phyloP scores from a whole-genome alignment of 2,888 invertebrate species.

The Megastigmus dorsalis region DNA sequence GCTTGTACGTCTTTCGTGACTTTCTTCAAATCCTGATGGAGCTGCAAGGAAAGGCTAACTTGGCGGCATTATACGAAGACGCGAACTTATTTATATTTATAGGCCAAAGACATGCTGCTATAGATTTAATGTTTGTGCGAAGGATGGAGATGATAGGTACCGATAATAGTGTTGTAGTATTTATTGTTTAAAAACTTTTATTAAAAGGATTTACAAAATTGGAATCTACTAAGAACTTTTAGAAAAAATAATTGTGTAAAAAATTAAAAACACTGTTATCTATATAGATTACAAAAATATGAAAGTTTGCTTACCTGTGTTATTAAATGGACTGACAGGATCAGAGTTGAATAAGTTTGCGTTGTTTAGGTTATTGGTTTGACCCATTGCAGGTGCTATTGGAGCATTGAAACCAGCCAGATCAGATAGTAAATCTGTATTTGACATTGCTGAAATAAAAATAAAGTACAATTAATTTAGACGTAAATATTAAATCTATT shows the following conservation, averaged over 20 bases:
- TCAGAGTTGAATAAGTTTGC: constrained; percentile 63
- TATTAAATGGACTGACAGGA: constrained; percentile 57
- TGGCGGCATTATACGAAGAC: constrained; percentile 64
- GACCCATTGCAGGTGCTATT: constrained; percentile 59
- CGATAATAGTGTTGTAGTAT: neutral
- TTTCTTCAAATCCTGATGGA: constrained; percentile 56
- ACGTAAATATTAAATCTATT: neutral
- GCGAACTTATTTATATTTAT: constrained; percentile 17
- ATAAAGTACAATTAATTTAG: neutral
- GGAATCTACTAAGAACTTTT: neutral
- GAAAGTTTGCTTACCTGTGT: constrained; percentile 62
- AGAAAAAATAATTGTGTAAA: neutral
- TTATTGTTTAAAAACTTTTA: neutral
- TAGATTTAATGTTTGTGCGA: neutral
- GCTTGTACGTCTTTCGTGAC: constrained; percentile 56
- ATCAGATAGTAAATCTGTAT: constrained; percentile 75
- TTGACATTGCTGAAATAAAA: constrained; percentile 59
- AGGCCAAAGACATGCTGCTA: constrained; percentile 30
- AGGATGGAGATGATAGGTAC: neutral
- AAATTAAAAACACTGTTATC: constrained; percentile 21
- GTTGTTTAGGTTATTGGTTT: constrained; percentile 64
- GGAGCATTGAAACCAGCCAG: constrained; percentile 72
- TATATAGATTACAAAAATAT: neutral
- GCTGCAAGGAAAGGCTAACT: constrained; percentile 70
- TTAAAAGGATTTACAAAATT: neutral